Evolutionary conservation across 2,888 invertebrate species (phyloP), one percentile per base, ranked within the genome.

Genomic region (Vandiemenella viatica): DNA sequence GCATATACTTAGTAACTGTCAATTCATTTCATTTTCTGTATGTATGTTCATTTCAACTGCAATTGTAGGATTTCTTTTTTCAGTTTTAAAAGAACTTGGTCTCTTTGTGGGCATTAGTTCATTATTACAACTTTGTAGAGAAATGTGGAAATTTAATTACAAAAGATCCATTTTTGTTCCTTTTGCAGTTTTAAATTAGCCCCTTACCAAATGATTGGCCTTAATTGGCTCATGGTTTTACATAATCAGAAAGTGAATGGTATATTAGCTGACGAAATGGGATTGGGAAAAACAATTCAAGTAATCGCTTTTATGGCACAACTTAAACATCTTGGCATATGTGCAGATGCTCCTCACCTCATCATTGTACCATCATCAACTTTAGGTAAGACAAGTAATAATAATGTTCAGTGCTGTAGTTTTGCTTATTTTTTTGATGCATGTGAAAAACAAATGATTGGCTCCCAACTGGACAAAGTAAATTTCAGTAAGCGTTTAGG

Each of bases 251-350:
- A 83, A 13, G 81, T 96, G 38, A 95, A 95, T 61, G 92, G 92
- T 0, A 95, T 97, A 59, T 70, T 97, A 54, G 96, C 95, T 0
- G 96, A 97, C 65, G 96, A 97, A 71, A 97, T 97, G 96, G 92
- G 92, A 0, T 70, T 93, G 2, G 92, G 92, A 4, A 93, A 93
- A 69, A 93, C 93, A 0, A 81, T 93, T 54, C 92, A 93, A 65
- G 83, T 91, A n/a, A 90, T 93, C 55, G 80, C 92, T 0, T 92
- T 92, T 67, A 71, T 93, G 1, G 86, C 91, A 0, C 85, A 93
- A 63, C 70, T 96, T 15, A 84, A 90, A 66, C 52, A 58, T 32
- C 15, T 50, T 4, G 63, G 64, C 13, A 59, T 32, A 10, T 3
- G 32, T 10, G 37, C 54, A 19, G 72, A 72, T 53, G 85, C 82